A percentile compares a stretch with the other conserved stretches of the same genome.
These are phyloP conservation scores for Ochotona curzoniae DNA, from an alignment of 2,113 vertebrate species.

Conservation along the genomic window DNA sequence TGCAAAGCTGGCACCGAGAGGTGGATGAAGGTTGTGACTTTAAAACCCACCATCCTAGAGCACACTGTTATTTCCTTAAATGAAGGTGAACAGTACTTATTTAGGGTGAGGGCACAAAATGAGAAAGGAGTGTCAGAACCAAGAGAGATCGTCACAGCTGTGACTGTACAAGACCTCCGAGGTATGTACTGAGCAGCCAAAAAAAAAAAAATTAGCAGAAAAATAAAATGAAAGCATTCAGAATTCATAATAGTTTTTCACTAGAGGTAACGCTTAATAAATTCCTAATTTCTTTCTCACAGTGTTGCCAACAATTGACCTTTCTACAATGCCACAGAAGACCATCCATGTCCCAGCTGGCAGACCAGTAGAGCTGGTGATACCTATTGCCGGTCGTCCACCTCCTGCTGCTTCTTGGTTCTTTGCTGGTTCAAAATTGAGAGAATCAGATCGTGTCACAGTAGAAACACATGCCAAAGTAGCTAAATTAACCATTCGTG, in stretches of 20 bases:
- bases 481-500: slow-evolving; percentile 91
- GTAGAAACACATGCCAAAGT: slow-evolving; percentile 92
- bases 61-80: slow-evolving; percentile 96
- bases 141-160: slow-evolving; percentile 93
- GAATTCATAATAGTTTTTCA: not conserved
- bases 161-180: slow-evolving; percentile 96
- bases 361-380: slow-evolving; percentile 92
- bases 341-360: slow-evolving; percentile 93
- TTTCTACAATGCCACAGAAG: slow-evolving; percentile 95
- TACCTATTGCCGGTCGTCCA: slow-evolving; percentile 95
- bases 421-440: slow-evolving; percentile 92
- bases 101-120: slow-evolving; percentile 96
- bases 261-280: slow-evolving; percentile 37
- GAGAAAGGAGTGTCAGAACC: slow-evolving; percentile 94
- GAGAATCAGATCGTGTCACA: slow-evolving; percentile 93
- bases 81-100: slow-evolving; percentile 96
- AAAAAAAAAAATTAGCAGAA: not conserved
- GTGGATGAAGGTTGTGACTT: slow-evolving; percentile 96
- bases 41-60: slow-evolving; percentile 93
- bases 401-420: slow-evolving; percentile 95
- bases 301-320: slow-evolving; percentile 96
- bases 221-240: slow-evolving; percentile 25
- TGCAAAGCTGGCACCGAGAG: slow-evolving; percentile 96
- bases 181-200: slow-evolving; percentile 85
- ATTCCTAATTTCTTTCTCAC: slow-evolving; percentile 75